Base-by-base conservation (phyloP, 2,113 vertebrate species). In the Acanthochromis polyacanthus region DNA sequence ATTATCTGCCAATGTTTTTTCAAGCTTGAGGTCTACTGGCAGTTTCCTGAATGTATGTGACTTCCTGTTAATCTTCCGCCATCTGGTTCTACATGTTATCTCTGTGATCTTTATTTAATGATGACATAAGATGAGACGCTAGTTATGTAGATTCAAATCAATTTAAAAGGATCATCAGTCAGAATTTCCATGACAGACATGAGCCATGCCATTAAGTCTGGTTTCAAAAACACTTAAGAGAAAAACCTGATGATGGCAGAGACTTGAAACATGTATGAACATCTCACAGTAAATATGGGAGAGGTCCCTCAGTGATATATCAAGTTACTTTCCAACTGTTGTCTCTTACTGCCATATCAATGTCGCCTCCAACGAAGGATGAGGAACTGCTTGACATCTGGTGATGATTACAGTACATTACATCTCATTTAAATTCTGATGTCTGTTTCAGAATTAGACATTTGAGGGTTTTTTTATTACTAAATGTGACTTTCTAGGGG, bases 281-380 rank as follows among this genome's bases (percentile, higher is more conserved):
- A 68, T 57, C 75, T 82, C 65, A 81, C 82, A 61, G 88, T 86
- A 88, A 89, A 90, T 88, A 88, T 85, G 65, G 58, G 45, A 73
- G 58, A 77, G 59, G 43, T 53, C 52, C 19, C 22, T 58, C 1
- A 0, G 12, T 1, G 57, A 48, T 0, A 3, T 67, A 80, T 91
- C 83, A 51, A 15, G 5, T 92, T 83, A 67, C 89, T 72, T 45
- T 45, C 46, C 20, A 68, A 52, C 68, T 32, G 46, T 62, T 70
- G 69, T 65, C 30, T 56, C 52, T 36, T 5, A 17, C 55, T 58
- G n/a, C 22, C 17, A 32, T 83, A 83, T 92, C 86, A 38, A 11
- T 91, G 62, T 90, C 81, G 4, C 52, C 1, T 50, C 50, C 9
- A 46, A 87, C 77, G 85, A 72, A 86, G n/a, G 15, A 52, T 16